phyloP scores from a whole-genome alignment of 2,797 vertebrate species.

The Takifugu rubripes region DNA sequence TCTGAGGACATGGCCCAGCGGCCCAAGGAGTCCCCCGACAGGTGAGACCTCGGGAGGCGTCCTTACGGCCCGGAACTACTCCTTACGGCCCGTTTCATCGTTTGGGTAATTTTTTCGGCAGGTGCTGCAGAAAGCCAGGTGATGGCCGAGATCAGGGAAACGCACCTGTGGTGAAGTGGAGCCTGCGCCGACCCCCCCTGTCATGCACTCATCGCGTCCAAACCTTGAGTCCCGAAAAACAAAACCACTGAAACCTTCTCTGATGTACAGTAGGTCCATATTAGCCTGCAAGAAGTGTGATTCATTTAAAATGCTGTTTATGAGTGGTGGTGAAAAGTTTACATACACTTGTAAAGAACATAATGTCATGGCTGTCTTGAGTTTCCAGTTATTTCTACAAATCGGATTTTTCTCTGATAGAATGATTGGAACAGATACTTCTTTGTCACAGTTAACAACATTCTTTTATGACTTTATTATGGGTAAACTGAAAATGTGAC shows the following conservation, averaged over 20 bases:
- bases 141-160: slow-evolving; percentile 96
- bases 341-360: too few relatives aligned
- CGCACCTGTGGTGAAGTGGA: slow-evolving; percentile 86
- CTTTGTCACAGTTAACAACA: too few relatives aligned
- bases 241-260: neutral
- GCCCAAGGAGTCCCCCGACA: slow-evolving; percentile 94
- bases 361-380: too few relatives aligned
- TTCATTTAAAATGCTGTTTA: slow-evolving; percentile 37
- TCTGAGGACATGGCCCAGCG: slow-evolving; percentile 99
- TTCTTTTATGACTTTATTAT: too few relatives aligned
- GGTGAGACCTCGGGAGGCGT: slow-evolving; percentile 63
- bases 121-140: slow-evolving; percentile 96
- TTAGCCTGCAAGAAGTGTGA: slow-evolving; percentile 12
- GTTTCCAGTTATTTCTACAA: slow-evolving; percentile 16
- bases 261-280: slow-evolving; percentile 45
- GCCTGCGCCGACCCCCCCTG: slow-evolving; percentile 7
- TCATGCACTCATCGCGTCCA: slow-evolving; percentile 2
- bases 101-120: slow-evolving; percentile 42
- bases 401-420: too few relatives aligned
- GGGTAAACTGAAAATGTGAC: too few relatives aligned
- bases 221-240: slow-evolving; percentile 37
- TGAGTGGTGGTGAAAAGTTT: slow-evolving; percentile 4
- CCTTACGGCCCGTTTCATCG: neutral
- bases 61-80: neutral
- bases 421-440: too few relatives aligned